These are phyloP conservation scores for Avahi laniger DNA, from an alignment of 2,797 vertebrate species.

Conservation along the genomic window DNA sequence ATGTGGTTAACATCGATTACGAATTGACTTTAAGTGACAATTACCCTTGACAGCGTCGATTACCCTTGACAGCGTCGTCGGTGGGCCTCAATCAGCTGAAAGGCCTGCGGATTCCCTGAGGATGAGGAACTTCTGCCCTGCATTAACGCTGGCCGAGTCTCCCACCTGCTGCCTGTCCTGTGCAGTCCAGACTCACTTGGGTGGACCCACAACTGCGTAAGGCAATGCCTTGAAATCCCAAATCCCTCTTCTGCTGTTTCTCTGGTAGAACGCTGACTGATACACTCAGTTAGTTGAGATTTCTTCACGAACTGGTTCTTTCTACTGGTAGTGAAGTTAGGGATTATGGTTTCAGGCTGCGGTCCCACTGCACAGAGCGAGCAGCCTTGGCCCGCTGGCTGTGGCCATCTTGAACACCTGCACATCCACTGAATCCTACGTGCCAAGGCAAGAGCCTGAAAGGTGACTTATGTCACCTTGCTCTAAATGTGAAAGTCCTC, in stretches of 20 bases:
- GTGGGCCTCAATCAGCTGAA: background rate
- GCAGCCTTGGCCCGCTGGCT: background rate
- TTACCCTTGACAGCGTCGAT: accelerated
- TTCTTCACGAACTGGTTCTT: background rate
- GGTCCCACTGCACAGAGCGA: accelerated
- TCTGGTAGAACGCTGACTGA: background rate
- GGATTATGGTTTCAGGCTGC: accelerated
- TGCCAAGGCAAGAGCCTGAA: background rate
- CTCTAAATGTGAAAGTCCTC: background rate
- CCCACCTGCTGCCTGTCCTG: background rate
- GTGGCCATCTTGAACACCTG: accelerated
- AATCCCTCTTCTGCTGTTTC: background rate
- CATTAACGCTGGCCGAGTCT: background rate
- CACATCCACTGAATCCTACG: accelerated
- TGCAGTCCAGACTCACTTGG: accelerated
- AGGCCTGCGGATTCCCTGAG: background rate
- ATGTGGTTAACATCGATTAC: accelerated
- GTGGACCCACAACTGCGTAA: accelerated
- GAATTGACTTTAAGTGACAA: background rate
- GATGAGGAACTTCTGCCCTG: background rate
- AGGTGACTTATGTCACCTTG: accelerated
- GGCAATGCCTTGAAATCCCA: background rate
- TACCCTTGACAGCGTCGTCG: accelerated
- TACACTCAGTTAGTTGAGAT: too few relatives aligned
- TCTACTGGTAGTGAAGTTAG: background rate